These are phyloP conservation scores for Lasioglossum morio DNA, from an alignment of 2,888 invertebrate species.

Conservation along the genomic window DNA sequence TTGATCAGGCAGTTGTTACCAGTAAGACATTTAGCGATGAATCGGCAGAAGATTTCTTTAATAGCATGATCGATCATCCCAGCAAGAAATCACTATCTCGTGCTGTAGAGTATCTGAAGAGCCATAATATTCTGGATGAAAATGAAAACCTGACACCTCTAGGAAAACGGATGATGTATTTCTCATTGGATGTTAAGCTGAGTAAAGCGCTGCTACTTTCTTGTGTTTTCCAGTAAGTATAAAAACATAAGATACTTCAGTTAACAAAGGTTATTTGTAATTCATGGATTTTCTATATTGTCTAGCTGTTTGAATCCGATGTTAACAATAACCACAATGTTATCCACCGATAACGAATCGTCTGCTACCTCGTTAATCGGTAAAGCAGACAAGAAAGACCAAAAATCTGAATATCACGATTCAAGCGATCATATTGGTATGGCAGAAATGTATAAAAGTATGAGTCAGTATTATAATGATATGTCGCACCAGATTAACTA, in stretches of 20 bases:
- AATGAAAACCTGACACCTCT: constrained; percentile 88
- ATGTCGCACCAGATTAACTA: fast-evolving
- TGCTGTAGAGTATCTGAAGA: constrained; percentile 86
- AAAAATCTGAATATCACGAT: constrained; percentile 85
- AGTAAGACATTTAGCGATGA: constrained; percentile 88
- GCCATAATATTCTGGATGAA: constrained; percentile 86
- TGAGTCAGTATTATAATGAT: constrained; percentile 53
- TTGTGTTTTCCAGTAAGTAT: constrained; percentile 84
- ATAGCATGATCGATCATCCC: constrained; percentile 88
- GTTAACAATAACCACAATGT: constrained; percentile 85
- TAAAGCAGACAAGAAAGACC: constrained; percentile 85
- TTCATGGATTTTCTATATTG: background rate
- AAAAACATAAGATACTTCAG: constrained; percentile 2
- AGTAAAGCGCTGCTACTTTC: constrained; percentile 87
- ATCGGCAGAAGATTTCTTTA: constrained; percentile 87
- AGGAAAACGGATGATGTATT: constrained; percentile 86
- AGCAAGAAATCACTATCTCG: constrained; percentile 82
- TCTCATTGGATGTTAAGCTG: constrained; percentile 88
- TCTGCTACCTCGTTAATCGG: constrained; percentile 86
- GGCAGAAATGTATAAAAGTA: constrained; percentile 86
- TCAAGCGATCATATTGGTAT: constrained; percentile 88
- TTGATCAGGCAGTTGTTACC: constrained; percentile 87
- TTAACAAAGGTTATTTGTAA: constrained; percentile 59
- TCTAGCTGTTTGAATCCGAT: constrained; percentile 85
- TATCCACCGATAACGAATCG: constrained; percentile 86